Evolutionary conservation across 2,888 invertebrate species (phyloP).

Genomic region (Catocala sponsa): DNA sequence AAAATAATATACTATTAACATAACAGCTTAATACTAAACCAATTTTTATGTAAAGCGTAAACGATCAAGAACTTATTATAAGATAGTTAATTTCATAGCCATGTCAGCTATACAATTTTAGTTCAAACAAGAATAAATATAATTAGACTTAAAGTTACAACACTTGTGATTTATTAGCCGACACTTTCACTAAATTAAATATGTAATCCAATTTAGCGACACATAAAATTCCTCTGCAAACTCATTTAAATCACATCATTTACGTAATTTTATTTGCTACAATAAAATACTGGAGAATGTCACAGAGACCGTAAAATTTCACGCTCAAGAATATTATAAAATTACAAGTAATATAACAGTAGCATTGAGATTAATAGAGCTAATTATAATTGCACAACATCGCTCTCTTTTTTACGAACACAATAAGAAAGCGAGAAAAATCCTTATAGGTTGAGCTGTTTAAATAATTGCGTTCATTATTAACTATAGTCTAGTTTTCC

Average conservation of each 20-base stretch:
- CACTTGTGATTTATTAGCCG: constrained; percentile 8
- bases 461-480: no score
- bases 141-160: constrained; percentile 13
- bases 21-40: no score
- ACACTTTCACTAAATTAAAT: constrained; percentile 22
- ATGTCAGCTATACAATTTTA: background rate
- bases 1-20: no score
- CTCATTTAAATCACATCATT: constrained; percentile 39
- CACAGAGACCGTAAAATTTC: constrained; percentile 33
- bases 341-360: background rate
- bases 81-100: no score
- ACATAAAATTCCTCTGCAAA: constrained; percentile 29
- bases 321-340: constrained; percentile 7
- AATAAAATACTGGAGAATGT: constrained; percentile 40
- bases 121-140: background rate
- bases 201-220: constrained; percentile 37
- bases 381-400: no score
- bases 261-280: constrained; percentile 40
- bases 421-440: no score
- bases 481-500: no score
- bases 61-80: no score
- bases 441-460: no score
- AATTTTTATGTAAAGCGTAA: no score
- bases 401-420: no score
- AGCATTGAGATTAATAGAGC: no score